Percentiles rank a stretch among this genome's conserved stretches.
phyloP scores from a whole-genome alignment of 2,113 vertebrate genomes.

The Ciconia stormi region DNA sequence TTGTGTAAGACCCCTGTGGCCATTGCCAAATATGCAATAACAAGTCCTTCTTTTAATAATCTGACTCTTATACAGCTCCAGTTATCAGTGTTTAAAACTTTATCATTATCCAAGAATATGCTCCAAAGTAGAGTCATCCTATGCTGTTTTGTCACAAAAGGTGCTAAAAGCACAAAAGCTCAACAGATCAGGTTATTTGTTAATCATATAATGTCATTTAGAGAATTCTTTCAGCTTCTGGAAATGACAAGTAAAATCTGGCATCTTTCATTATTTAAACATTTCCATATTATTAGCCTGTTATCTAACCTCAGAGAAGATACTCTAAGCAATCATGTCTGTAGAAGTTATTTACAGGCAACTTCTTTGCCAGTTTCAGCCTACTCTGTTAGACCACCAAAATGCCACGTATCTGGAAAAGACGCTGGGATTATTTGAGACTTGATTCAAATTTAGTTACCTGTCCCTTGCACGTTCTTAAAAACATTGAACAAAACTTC shows the following conservation, averaged over 20 bases:
- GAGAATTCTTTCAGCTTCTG: neutral
- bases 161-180: neutral
- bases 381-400: neutral
- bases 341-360: neutral
- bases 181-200: neutral
- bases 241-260: neutral
- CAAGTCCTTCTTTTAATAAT: neutral
- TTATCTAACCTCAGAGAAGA: neutral
- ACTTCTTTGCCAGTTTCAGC: neutral
- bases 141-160: neutral
- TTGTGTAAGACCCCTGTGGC: neutral
- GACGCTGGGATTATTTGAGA: fast-evolving
- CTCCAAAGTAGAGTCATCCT: neutral
- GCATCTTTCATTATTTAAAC: neutral
- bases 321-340: fast-evolving
- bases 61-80: neutral
- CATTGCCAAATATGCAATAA: neutral
- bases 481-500: neutral
- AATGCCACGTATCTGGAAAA: neutral
- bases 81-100: neutral
- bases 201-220: neutral
- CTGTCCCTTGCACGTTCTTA: neutral
- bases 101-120: neutral
- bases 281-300: neutral
- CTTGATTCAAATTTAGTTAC: neutral